Evolutionary conservation across 1,140 invertebrate species (phyloP).

Genomic region (Leptinotarsa texana): DNA sequence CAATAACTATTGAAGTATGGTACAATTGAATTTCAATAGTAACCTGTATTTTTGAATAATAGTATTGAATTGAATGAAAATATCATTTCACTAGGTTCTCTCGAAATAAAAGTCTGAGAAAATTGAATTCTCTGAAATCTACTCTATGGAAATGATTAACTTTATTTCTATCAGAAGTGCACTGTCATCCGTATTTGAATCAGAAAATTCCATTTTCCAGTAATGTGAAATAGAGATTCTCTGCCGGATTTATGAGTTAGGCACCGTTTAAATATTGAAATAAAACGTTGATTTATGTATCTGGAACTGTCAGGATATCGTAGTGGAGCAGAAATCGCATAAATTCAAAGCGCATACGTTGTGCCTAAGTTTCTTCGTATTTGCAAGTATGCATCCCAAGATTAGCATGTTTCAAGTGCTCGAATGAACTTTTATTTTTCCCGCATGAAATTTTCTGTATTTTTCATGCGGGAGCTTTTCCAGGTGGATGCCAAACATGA

Average conservation of each 20-base stretch:
- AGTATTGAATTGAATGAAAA: no score
- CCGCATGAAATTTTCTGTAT: no score
- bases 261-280: background rate
- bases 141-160: background rate
- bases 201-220: background rate
- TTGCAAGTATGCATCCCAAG: background rate
- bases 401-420: background rate
- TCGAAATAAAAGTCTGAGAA: no score
- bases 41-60: no score
- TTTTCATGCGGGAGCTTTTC: no score
- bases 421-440: background rate
- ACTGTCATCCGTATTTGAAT: background rate
- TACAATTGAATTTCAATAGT: no score
- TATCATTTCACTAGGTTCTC: no score
- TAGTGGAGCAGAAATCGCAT: background rate
- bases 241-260: background rate
- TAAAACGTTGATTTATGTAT: background rate
- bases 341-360: background rate
- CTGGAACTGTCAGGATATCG: background rate
- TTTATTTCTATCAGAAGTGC: background rate
- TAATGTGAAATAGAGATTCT: slow-evolving; percentile 3
- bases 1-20: no score
- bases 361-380: background rate
- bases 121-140: no score
- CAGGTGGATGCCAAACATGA: no score